Evolutionary conservation across 2,888 invertebrate species (phyloP).

Genomic region (Diarsia brunnea): DNA sequence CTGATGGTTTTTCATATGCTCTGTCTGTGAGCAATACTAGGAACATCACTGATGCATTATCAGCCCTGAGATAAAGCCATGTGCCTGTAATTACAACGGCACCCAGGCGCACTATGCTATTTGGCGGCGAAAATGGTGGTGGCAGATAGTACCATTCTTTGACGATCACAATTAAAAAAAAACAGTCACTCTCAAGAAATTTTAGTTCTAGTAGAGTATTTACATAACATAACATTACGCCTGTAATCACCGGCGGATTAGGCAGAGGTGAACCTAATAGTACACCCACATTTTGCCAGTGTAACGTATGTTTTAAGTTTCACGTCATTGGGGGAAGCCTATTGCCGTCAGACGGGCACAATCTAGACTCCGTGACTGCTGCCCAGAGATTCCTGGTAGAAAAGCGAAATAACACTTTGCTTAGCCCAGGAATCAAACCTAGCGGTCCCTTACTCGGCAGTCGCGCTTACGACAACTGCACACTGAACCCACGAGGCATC

Average conservation of each 20-base stretch:
- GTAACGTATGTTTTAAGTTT: no score
- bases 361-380: no score
- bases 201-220: background rate
- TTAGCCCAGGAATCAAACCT: no score
- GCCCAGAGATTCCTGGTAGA: no score
- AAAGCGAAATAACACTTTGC: no score
- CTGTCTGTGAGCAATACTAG: background rate
- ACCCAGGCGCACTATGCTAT: background rate
- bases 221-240: background rate
- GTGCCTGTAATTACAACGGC: background rate
- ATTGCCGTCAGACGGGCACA: no score
- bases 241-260: background rate
- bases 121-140: background rate
- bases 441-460: no score
- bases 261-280: no score
- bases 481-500: background rate
- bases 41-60: background rate
- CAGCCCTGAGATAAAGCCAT: background rate
- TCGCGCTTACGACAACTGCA: background rate
- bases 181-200: background rate
- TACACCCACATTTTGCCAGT: no score
- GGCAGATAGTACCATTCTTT: no score
- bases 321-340: no score
- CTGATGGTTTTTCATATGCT: no score
- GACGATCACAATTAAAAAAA: background rate